Conservation (phyloP, 1,140 invertebrate genomes). For the Sycophaga agraensis region DNA sequence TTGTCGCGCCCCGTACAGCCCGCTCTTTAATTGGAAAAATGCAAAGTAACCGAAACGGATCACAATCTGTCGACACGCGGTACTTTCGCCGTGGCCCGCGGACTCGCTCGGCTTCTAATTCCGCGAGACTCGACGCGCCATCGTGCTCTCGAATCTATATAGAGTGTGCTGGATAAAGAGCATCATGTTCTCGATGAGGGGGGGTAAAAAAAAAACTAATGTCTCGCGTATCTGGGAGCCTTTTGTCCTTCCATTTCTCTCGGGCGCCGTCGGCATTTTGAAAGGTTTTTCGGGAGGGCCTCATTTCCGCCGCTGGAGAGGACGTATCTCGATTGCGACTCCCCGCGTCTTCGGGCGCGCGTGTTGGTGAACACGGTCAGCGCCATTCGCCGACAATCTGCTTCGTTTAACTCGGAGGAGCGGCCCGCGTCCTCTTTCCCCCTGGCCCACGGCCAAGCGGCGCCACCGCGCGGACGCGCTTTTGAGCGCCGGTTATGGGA, state of each 20-base stretch:
- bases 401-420: constrained; percentile 44
- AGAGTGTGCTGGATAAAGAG: too few relatives aligned
- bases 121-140: too few relatives aligned
- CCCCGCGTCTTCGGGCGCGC: background rate
- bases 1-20: too few relatives aligned
- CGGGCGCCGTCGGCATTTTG: background rate
- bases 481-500: constrained; percentile 44
- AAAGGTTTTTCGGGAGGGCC: constrained; percentile 5
- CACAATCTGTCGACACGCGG: too few relatives aligned
- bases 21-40: too few relatives aligned
- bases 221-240: too few relatives aligned
- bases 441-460: constrained; percentile 44
- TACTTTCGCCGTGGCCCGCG: too few relatives aligned
- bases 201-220: too few relatives aligned
- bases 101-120: too few relatives aligned
- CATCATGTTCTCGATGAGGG: too few relatives aligned
- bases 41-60: too few relatives aligned
- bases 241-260: background rate
- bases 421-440: background rate
- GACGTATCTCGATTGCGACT: constrained; percentile 5
- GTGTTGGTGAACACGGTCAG: constrained; percentile 29
- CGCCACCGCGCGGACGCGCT: constrained; percentile 40
- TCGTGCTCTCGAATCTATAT: too few relatives aligned
- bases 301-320: constrained; percentile 9
- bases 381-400: constrained; percentile 38